Conservation (phyloP, 2,113 vertebrate species). For the Cervus canadensis region DNA sequence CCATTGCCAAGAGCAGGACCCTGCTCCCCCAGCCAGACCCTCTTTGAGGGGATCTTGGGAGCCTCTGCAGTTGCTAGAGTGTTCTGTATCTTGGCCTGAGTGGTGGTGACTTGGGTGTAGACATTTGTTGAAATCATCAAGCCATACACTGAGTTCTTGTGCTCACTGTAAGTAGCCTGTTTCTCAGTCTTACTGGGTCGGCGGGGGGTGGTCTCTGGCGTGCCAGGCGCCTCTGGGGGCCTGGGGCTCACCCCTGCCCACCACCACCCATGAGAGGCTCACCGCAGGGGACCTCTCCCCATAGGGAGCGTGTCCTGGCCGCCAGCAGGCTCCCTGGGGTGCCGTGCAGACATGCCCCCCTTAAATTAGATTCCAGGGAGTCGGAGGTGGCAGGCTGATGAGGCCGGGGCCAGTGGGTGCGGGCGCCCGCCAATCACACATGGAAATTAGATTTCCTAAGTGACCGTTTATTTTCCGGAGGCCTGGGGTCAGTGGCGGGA, state of each 20-base stretch:
- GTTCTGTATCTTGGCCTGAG: neutral
- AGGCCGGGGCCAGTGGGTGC: accelerated
- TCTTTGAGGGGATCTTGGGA: neutral
- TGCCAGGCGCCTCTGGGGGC: neutral
- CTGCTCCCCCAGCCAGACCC: no score
- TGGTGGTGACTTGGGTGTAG: neutral
- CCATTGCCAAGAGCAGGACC: neutral
- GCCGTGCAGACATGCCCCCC: neutral
- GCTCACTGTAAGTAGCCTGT: accelerated
- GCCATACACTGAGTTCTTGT: accelerated
- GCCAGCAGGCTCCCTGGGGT: neutral
- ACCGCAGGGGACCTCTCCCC: slow-evolving; percentile 11
- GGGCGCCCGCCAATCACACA: accelerated
- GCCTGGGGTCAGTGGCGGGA: neutral
- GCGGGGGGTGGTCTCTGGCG: accelerated
- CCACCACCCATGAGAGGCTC: neutral
- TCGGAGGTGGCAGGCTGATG: neutral
- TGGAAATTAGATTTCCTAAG: neutral
- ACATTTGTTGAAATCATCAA: accelerated
- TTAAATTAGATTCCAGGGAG: slow-evolving; percentile 30
- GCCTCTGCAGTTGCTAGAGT: neutral
- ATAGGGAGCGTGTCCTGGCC: accelerated
- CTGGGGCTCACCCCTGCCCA: neutral
- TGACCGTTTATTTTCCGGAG: neutral
- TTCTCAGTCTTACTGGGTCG: accelerated